Evolutionary conservation across 2,888 invertebrate species (phyloP).

Genomic region (Anorthoa munda): DNA sequence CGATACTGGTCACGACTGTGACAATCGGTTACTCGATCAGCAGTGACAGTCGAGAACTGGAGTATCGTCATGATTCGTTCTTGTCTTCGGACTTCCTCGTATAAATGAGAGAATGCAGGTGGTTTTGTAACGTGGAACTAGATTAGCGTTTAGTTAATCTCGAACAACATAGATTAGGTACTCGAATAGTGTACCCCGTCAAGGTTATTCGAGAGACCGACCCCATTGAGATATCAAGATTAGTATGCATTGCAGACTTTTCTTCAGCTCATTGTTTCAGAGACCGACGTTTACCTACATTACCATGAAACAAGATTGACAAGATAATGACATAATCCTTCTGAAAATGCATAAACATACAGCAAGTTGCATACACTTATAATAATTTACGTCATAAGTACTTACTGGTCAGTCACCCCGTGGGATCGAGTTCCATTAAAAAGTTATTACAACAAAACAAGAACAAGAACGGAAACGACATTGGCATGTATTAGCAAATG

Average conservation of each 20-base stretch:
- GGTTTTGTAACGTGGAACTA: background rate
- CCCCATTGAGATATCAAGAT: no score
- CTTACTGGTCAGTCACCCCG: slow-evolving; percentile 44
- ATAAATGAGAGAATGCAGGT: slow-evolving; percentile 11
- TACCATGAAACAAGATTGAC: background rate
- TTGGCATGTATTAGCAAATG: slow-evolving; percentile 54
- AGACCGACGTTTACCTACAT: background rate
- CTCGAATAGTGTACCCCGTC: background rate
- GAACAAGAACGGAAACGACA: slow-evolving; percentile 46
- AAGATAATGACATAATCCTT: background rate
- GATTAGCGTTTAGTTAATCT: background rate
- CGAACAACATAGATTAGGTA: background rate
- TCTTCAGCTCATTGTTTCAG: no score
- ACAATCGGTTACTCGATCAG: slow-evolving; percentile 42
- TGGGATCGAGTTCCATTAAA: slow-evolving; percentile 53
- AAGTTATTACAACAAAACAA: slow-evolving; percentile 44
- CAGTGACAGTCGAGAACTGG: slow-evolving; percentile 21
- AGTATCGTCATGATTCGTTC: slow-evolving; percentile 32
- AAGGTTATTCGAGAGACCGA: background rate
- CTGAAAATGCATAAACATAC: background rate
- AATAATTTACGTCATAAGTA: slow-evolving; percentile 4
- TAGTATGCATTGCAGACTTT: background rate
- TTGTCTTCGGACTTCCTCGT: slow-evolving; percentile 19
- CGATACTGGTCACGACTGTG: slow-evolving; percentile 39
- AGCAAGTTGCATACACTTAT: slow-evolving; percentile 8